These are phyloP conservation scores for Bombus cullumanus DNA, from an alignment of 1,140 invertebrate genomes.

Conservation along the genomic window DNA sequence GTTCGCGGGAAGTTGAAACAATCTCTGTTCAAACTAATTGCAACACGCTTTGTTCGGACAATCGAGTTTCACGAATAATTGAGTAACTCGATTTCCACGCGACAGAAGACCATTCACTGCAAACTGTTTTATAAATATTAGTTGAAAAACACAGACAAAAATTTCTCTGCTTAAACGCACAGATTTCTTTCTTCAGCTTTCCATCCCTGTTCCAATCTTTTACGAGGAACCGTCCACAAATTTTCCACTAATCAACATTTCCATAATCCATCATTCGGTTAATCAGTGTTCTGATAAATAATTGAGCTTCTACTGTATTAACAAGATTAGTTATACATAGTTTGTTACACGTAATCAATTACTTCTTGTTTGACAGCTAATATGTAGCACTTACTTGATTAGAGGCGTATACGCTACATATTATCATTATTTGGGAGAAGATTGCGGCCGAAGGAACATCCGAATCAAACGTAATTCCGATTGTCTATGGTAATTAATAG, in stretches of 20 bases:
- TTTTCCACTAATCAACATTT: neutral
- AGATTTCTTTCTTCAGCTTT: neutral
- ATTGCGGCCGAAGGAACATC: too few species aligned
- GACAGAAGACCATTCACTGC: neutral
- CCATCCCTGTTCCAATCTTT: neutral
- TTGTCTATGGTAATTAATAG: constrained; percentile 18
- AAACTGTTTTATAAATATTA: neutral
- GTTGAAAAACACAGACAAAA: neutral
- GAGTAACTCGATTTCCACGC: neutral
- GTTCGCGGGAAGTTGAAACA: neutral
- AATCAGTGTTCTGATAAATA: neutral
- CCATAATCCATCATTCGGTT: neutral
- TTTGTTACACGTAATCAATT: too few species aligned
- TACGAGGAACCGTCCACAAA: neutral
- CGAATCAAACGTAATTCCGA: neutral
- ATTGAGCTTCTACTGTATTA: too few species aligned
- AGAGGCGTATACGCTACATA: neutral
- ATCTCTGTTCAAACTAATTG: neutral
- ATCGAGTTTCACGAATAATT: neutral
- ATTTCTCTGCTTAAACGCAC: too few species aligned
- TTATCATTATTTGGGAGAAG: neutral
- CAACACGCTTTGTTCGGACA: neutral
- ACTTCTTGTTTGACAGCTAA: neutral
- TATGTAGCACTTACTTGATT: neutral
- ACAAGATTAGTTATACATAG: too few species aligned